Evolutionary conservation across 2,113 vertebrate genomes (phyloP).

Genomic region (Sarotherodon lohbergeri): DNA sequence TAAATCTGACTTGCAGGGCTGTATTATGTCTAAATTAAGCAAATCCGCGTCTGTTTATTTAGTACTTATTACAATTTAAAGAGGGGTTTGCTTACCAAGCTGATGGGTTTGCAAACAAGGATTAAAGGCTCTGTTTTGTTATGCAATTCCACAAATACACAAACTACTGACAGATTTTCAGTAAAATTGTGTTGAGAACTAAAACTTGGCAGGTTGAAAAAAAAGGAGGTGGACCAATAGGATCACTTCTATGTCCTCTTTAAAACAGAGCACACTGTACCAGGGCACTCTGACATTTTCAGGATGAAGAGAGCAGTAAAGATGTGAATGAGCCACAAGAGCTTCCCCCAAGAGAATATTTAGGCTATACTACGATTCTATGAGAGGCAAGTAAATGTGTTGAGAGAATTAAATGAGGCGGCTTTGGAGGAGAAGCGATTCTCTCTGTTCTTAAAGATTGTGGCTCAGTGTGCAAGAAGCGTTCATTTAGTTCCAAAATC

Average conservation of each 20-base stretch:
- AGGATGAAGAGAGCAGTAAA: constrained; percentile 2
- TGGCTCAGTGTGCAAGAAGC: background rate
- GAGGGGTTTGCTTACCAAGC: background rate
- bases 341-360: background rate
- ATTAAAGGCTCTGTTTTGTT: background rate
- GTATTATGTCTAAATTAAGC: background rate
- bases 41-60: background rate
- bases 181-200: background rate
- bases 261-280: background rate
- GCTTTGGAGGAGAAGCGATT: accelerated
- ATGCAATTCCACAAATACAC: background rate
- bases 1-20: background rate
- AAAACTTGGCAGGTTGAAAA: background rate
- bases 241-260: background rate
- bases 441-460: background rate
- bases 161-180: background rate
- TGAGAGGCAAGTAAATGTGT: background rate
- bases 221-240: background rate
- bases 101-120: background rate
- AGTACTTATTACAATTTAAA: background rate
- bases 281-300: constrained; percentile 6
- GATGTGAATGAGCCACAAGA: background rate
- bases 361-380: background rate
- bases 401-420: background rate
- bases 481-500: background rate